These are phyloP conservation scores for Nemopilema nomurai DNA, from an alignment of 30 jellyfish, hydroid and myxozoan species.

Conservation along the genomic window DNA sequence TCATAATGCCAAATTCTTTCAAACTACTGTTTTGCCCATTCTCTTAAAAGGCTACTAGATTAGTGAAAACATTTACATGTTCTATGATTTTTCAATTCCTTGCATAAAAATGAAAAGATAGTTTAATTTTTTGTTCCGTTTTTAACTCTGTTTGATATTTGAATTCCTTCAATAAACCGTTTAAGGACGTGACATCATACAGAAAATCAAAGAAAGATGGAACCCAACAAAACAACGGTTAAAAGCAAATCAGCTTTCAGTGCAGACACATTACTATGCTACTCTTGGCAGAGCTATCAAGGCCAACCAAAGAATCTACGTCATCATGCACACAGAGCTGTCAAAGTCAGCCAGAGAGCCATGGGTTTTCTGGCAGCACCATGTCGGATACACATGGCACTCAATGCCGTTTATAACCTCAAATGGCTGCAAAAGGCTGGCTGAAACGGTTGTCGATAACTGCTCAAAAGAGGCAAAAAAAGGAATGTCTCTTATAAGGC, in stretches of 20 bases:
- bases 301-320: constrained; percentile 59
- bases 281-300: constrained; percentile 62
- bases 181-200: constrained; percentile 27
- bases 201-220: constrained; percentile 36
- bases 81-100: too few species aligned
- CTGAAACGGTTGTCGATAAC: constrained; percentile 48
- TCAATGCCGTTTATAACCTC: constrained; percentile 43
- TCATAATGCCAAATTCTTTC: too few species aligned
- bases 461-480: constrained; percentile 60
- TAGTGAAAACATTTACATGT: too few species aligned
- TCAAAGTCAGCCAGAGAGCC: constrained; percentile 6
- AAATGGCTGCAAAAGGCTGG: constrained; percentile 41
- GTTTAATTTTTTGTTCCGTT: too few species aligned
- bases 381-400: constrained; percentile 88
- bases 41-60: too few species aligned
- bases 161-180: not conserved
- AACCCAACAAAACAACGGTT: constrained; percentile 39
- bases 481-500: constrained; percentile 51
- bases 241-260: constrained; percentile 13
- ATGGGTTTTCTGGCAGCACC: constrained; percentile 36
- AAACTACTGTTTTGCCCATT: too few species aligned
- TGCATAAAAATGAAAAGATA: too few species aligned
- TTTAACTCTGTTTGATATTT: too few species aligned
- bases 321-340: constrained; percentile 62
- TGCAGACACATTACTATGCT: constrained; percentile 48